Evolutionary conservation across 1,140 invertebrate genomes (phyloP), one percentile per base, ranked within the genome.

Genomic region (Polyergus mexicanus): DNA sequence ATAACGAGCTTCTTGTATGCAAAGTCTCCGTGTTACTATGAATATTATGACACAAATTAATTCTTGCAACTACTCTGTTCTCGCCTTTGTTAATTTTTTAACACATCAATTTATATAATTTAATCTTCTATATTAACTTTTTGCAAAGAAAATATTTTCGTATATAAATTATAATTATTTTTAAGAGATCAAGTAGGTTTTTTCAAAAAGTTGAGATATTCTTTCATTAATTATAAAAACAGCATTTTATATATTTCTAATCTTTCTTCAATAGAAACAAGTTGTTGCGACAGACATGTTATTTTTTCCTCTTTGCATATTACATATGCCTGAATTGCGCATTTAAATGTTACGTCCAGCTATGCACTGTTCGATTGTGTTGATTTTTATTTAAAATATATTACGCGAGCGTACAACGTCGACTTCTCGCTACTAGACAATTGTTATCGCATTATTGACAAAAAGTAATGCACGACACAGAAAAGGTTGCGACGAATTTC

Each of bases 1-100:
- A 22, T 54, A 78, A 68, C 62, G 19, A 78, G 68, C 68, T 58
- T 13, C 35, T 72, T 3, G 10, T 35, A 16, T 16, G 44, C 13
- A 60, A 83, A 10, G 28, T 83, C 25, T 56, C 11, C n/a, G 11
- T 22, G 5, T n/a, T 16, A 19, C 38, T 28, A 44, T 60, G 25
- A 62, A 60, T 8, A 16, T 58, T 47, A 6, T 32, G 4, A 58
- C 3, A 5, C 5, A 13, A 63, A 63, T 63, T 47, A 44, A 19
- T 35, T 41, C 1, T 35, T 7, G 19, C 32, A 22, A 71, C 38
- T 56, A 32, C 0, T 41, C 38, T 81, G 35, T 1, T 38, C 19
- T 35, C 25, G 19, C 25, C 5, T 72, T 38, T 13, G 6, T 60
- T 41, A 58, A 35, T 19, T 72, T 74, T 19, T 16, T 56, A 4